Evolutionary conservation across 2,113 vertebrate species (phyloP), one percentile per base, ranked within the genome.

Genomic region (Ia io): DNA sequence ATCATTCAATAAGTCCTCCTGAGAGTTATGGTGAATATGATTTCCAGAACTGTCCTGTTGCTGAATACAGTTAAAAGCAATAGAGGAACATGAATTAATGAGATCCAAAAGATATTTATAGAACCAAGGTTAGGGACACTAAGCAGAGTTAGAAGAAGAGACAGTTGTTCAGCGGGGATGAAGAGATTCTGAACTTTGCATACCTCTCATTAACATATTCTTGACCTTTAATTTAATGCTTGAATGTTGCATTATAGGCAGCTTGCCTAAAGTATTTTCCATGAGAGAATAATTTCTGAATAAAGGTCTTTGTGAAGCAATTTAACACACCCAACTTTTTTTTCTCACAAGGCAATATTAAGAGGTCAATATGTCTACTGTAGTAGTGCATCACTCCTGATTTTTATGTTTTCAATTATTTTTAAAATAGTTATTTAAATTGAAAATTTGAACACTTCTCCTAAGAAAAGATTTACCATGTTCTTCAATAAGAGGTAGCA

Each of bases 181-280:
- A 93, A 95, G 53, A 8, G 13, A 63, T 79, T 88, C 2, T 84
- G 70, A 86, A 94, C 49, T 79, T 86, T 93, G 40, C 20, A 82
- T 80, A 23, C 5, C 23, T 90, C 23, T 95, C 49, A 89, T 84
- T 97, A 96, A 91, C 17, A 35, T 95, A n/a, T 87, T 96, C 56
- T 96, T 96, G 76, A 85, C 49, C 87, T 37, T 44, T 94, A 92
- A 51, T 86, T 97, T 95, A 93, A 59, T 92, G 95, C 28, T 76
- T 91, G 47, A 96, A 65, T 42, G 56, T 83, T 96, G 56, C 8
- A 95, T 94, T 98, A 97, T 96, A 84, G 83, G 2, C 47, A 91
- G n/a, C 14, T 97, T 97, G 65, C 5, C 0, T 90, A n/a, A 90
- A 95, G 89, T 94, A 95, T 95, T 94, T 92, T 79, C 84, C 65